Conservation (phyloP, 92 coral and sea anemone genomes). For the Epizoanthus stellaris region DNA sequence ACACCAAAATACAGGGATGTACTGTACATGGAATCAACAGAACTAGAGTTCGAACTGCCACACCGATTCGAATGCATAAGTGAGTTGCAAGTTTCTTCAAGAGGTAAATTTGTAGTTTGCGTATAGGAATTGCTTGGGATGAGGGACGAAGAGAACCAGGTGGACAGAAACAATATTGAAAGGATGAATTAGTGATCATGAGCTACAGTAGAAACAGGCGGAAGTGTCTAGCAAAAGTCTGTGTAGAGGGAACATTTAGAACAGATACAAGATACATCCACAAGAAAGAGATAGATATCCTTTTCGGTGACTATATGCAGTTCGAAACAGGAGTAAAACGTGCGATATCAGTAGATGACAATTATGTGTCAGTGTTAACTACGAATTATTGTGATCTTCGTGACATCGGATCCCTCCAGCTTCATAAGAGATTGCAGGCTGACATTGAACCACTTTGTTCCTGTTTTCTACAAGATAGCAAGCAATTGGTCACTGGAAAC, state of each 20-base stretch:
- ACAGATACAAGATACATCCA: too few relatives aligned
- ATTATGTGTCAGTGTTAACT: not conserved
- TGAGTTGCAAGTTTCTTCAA: slow-evolving; percentile 1
- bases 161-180: not conserved
- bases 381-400: not conserved
- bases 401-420: not conserved
- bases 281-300: too few relatives aligned
- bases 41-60: not conserved
- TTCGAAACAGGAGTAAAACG: not conserved
- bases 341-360: not conserved
- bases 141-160: not conserved
- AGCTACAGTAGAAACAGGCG: not conserved
- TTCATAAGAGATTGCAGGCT: not conserved
- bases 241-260: not conserved
- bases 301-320: too few relatives aligned
- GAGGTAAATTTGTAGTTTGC: not conserved
- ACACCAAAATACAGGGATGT: not conserved
- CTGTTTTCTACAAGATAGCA: not conserved
- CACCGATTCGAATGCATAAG: not conserved
- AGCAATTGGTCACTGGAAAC: not conserved
- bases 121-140: not conserved
- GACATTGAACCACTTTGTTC: not conserved
- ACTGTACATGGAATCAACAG: not conserved
- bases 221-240: not conserved
- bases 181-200: not conserved